phyloP scores from a whole-genome alignment of 2,888 invertebrate genomes.

The Alviniconcha strummeri region DNA sequence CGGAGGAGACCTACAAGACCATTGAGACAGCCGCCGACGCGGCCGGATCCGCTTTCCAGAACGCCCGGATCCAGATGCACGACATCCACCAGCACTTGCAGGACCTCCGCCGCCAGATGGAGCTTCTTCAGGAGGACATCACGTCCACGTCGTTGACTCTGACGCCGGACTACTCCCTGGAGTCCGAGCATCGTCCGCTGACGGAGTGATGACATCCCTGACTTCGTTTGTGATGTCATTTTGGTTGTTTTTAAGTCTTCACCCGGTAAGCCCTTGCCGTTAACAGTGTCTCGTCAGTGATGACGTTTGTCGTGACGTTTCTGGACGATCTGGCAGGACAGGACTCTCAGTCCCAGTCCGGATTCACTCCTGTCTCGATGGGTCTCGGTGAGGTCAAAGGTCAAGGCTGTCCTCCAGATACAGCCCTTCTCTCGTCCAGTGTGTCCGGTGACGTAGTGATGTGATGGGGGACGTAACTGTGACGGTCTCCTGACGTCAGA shows the following conservation, averaged over 20 bases:
- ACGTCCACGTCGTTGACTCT: slow-evolving; percentile 36
- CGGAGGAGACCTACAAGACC: slow-evolving; percentile 48
- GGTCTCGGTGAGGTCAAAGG: too few relatives aligned
- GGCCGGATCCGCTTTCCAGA: slow-evolving; percentile 55
- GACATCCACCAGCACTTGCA: slow-evolving; percentile 65
- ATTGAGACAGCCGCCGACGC: slow-evolving; percentile 54
- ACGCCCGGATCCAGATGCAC: slow-evolving; percentile 65
- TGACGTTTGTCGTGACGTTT: too few relatives aligned
- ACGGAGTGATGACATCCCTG: slow-evolving; percentile 41
- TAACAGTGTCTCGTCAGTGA: too few relatives aligned
- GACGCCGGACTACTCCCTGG: slow-evolving; percentile 45
- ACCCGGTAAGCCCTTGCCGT: too few relatives aligned
- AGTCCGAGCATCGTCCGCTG: slow-evolving; percentile 46
- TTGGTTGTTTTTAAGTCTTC: neutral
- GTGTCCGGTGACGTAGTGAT: too few relatives aligned
- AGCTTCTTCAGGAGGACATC: slow-evolving; percentile 58
- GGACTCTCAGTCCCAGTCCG: too few relatives aligned
- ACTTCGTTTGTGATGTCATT: neutral
- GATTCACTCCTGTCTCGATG: too few relatives aligned
- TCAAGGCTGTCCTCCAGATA: too few relatives aligned
- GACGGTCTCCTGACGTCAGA: too few relatives aligned
- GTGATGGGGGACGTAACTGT: too few relatives aligned
- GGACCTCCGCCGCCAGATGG: slow-evolving; percentile 62
- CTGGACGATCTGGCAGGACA: too few relatives aligned
- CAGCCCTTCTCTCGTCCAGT: too few relatives aligned